A percentile compares a stretch with the other conserved stretches of the same genome.
phyloP scores from a whole-genome alignment of 2,797 vertebrate species.

The Antrozous pallidus region DNA sequence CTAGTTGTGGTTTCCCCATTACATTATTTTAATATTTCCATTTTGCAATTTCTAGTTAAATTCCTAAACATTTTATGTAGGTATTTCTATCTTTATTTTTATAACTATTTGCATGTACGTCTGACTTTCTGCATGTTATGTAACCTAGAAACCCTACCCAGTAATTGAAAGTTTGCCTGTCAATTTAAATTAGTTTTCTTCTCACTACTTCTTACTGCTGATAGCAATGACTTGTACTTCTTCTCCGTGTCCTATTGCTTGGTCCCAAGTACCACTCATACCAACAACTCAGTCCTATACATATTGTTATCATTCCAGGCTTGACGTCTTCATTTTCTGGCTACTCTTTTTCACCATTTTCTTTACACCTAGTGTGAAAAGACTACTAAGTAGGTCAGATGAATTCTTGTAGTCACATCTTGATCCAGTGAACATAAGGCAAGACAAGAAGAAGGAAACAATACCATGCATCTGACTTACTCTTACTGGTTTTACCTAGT shows the following conservation, averaged over 20 bases:
- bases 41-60: not conserved
- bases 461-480: not conserved
- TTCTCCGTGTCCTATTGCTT: fast-evolving
- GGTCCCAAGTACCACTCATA: not conserved
- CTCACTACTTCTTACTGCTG: not conserved
- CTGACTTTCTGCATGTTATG: not conserved
- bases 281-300: not conserved
- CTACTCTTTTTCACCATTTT: not conserved
- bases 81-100: not conserved
- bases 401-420: not conserved
- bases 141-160: not conserved
- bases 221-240: not conserved
- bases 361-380: not conserved
- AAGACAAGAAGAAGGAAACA: not conserved
- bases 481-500: not conserved
- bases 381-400: not conserved
- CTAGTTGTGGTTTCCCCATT: not conserved
- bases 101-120: not conserved
- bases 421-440: not conserved
- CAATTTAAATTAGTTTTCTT: not conserved
- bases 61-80: not conserved
- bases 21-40: not conserved
- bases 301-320: not conserved
- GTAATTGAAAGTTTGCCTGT: not conserved
- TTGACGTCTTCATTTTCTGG: not conserved